Base-by-base conservation (phyloP, 2,113 vertebrate genomes). In the Willisornis vidua region DNA sequence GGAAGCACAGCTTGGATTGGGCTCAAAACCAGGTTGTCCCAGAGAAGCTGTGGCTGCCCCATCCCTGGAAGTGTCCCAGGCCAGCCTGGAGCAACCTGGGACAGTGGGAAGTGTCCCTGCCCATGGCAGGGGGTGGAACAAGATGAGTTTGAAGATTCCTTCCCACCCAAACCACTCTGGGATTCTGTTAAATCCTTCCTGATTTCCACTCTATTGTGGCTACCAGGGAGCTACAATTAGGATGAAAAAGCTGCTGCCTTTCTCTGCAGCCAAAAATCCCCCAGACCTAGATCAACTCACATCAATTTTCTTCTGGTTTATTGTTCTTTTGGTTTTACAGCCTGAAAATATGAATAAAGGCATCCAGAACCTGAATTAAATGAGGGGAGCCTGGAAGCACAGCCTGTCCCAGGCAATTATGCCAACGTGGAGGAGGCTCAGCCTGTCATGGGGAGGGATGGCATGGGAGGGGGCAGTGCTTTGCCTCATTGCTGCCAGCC, bases 331-430 rank as follows among this genome's bases (percentile, higher is more conserved):
- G 28, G 1, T 83, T 81, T 66, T 33, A 41, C 18, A 1, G 3
- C 10, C 17, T 3, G 0, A 55, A 59, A 8, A 5, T 1, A 19
- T 5, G 14, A 48, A 62, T 35, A 24, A 66, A 85, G 29, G 37
- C 11, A 23, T 5, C 51, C 5, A 2, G 31, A 70, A 54, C 12
- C 24, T 39, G n/a, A 67, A 52, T 29, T 11, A 22, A 57, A 35
- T 3, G 10, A 10, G 22, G 16, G 52, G 20, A 45, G 24, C 18
- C 4, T 6, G 35, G 71, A 23, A 62, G 31, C 4, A 22, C 1
- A 16, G 0, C 0, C 31, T 33, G 15, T 20, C 51, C 1, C 3
- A 24, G 17, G 33, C 9, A 22, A 5, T 0, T 24, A 6, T 26
- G 9, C 3, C 6, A 2, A 4, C 41, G 49, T 0, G 2, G 51